Percentiles rank a stretch among this genome's conserved stretches.
These are phyloP conservation scores for Plectropomus leopardus DNA, from an alignment of 2,113 vertebrate genomes.

Conservation along the genomic window DNA sequence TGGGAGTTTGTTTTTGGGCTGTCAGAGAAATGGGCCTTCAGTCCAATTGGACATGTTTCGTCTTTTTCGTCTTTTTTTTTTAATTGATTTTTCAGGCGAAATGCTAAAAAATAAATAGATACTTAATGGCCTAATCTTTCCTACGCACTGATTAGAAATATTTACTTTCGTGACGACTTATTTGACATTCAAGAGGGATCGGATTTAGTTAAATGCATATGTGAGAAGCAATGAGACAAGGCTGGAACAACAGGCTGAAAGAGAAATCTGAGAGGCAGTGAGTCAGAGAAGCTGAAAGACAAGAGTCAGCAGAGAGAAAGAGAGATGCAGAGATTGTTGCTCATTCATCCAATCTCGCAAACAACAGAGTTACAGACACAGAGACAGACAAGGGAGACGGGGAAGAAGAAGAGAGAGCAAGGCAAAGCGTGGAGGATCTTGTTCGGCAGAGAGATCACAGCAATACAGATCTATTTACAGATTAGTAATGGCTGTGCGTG, in stretches of 20 bases:
- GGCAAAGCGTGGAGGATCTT: conserved; percentile 56
- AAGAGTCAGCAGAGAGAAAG: conserved; percentile 55
- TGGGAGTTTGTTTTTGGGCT: too few relatives aligned
- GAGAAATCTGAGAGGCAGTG: conserved; percentile 50
- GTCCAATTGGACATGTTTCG: too few relatives aligned
- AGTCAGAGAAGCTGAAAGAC: conserved; percentile 57
- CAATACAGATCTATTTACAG: conserved; percentile 74
- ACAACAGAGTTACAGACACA: conserved; percentile 60
- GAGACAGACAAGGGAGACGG: conserved; percentile 49
- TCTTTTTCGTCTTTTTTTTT: too few relatives aligned
- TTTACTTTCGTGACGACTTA: conserved; percentile 6
- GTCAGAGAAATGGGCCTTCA: too few relatives aligned
- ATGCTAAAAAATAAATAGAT: background rate
- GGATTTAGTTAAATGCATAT: conserved; percentile 8
- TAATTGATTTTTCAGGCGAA: background rate
- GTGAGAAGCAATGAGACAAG: conserved; percentile 30
- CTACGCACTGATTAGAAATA: conserved; percentile 10
- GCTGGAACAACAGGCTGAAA: conserved; percentile 31
- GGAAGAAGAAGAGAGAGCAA: conserved; percentile 47
- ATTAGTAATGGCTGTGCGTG: conserved; percentile 59
- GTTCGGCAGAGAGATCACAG: conserved; percentile 66
- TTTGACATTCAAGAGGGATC: conserved; percentile 38
- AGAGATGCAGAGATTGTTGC: conserved; percentile 44
- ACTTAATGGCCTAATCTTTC: conserved; percentile 11
- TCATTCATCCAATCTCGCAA: conserved; percentile 66